phyloP scores from a whole-genome alignment of 2,888 invertebrate species.

The Hololepta plana region DNA sequence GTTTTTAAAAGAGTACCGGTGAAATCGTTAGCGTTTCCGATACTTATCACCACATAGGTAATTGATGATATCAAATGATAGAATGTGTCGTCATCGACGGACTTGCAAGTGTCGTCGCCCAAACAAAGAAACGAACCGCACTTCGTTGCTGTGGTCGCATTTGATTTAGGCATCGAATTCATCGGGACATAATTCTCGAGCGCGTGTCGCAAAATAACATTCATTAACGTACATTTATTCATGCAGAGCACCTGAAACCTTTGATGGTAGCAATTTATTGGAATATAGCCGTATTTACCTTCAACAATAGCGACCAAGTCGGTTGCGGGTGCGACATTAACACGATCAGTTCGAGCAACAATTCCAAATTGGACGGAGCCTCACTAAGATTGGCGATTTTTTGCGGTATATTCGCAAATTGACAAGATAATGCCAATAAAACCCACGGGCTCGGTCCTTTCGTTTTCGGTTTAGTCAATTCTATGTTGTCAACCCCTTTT shows the following conservation, averaged over 20 bases:
- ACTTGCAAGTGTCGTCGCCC: constrained; percentile 35
- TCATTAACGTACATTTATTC: constrained; percentile 46
- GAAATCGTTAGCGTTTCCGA: constrained; percentile 45
- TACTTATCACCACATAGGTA: constrained; percentile 41
- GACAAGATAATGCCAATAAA: constrained; percentile 44
- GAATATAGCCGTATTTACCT: constrained; percentile 41
- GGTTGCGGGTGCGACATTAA: constrained; percentile 61
- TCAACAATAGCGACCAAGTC: constrained; percentile 55
- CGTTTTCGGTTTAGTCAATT: constrained; percentile 33
- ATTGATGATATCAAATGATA: constrained; percentile 43
- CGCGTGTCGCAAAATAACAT: constrained; percentile 35
- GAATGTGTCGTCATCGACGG: constrained; percentile 18
- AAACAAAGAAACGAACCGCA: constrained; percentile 58
- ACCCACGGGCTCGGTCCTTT: constrained; percentile 49
- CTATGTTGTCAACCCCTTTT: constrained; percentile 35
- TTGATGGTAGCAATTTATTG: no score
- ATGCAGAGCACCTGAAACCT: constrained; percentile 45
- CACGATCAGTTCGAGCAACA: constrained; percentile 52
- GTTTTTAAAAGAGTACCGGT: constrained; percentile 42
- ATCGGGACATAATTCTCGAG: constrained; percentile 29
- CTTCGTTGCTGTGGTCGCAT: constrained; percentile 7
- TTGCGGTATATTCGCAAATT: constrained; percentile 32
- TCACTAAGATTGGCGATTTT: constrained; percentile 28
- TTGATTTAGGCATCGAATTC: constrained; percentile 1
- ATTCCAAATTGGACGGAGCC: constrained; percentile 37